Percentiles rank a stretch among this genome's conserved stretches.
phyloP scores from a whole-genome alignment of 2,113 vertebrate species.

The Spheniscus mendiculus region DNA sequence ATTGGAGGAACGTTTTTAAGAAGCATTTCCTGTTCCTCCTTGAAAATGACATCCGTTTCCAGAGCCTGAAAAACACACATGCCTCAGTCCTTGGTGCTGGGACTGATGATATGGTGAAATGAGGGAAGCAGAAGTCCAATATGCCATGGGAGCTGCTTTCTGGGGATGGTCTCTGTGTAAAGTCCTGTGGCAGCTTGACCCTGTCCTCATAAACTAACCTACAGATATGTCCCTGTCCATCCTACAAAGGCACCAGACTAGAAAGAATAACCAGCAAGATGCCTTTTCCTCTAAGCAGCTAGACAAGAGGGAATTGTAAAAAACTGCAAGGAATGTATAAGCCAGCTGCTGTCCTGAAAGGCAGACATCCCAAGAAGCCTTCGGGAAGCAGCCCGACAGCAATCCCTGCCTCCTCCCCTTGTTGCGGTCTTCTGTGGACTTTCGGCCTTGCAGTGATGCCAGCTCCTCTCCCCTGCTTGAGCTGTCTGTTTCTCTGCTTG shows the following conservation, averaged over 20 bases:
- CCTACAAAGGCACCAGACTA: not conserved
- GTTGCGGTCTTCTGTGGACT: fast-evolving
- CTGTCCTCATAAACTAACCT: not conserved
- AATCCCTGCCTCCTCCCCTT: not conserved
- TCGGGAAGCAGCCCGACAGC: not conserved
- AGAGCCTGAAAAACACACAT: not conserved
- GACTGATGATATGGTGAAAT: not conserved
- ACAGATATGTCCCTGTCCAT: not conserved
- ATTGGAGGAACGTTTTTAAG: not conserved
- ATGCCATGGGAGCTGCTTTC: not conserved
- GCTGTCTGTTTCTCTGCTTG: not conserved
- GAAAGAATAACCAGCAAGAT: not conserved
- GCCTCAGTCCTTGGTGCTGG: not conserved
- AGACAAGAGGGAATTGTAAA: not conserved
- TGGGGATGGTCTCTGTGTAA: not conserved
- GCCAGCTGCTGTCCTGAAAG: not conserved
- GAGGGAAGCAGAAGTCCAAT: not conserved
- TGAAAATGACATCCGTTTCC: not conserved
- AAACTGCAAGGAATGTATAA: not conserved
- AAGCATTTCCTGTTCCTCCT: not conserved
- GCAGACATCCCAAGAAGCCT: not conserved
- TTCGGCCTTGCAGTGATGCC: not conserved
- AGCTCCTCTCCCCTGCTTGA: not conserved
- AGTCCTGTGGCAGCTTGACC: not conserved
- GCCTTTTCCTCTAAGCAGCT: not conserved